phyloP scores from a whole-genome alignment of 2,113 vertebrate species.

The Microcebus griseorufus region DNA sequence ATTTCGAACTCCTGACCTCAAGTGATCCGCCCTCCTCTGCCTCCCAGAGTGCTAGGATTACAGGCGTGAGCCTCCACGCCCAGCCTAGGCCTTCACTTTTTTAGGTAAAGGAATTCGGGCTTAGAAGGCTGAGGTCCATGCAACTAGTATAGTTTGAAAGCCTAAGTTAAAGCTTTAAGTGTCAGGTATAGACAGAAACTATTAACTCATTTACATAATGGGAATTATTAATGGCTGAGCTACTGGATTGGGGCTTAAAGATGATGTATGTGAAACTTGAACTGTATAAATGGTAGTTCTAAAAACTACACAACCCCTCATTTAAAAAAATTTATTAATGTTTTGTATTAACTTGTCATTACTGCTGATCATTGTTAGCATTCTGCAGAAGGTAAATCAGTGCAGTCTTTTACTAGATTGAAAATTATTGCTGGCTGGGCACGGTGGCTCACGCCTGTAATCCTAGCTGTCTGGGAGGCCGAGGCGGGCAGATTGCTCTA shows the following conservation, averaged over 20 bases:
- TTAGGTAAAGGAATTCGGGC: neutral
- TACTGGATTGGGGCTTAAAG: neutral
- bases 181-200: neutral
- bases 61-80: too few species aligned
- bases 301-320: neutral
- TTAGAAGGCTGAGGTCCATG: neutral
- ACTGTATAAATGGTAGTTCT: neutral
- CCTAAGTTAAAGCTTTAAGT: neutral
- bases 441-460: too few species aligned
- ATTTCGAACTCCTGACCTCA: too few species aligned
- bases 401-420: neutral
- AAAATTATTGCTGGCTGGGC: neutral
- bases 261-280: neutral
- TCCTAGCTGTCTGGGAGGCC: too few species aligned
- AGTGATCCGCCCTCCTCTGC: too few species aligned
- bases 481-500: too few species aligned
- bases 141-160: neutral
- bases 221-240: neutral
- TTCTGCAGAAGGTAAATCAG: neutral
- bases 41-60: too few species aligned
- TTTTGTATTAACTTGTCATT: constrained; percentile 10
- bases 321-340: neutral
- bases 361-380: neutral
- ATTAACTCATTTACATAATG: neutral
- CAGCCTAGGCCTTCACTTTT: neutral